phyloP scores from a whole-genome alignment of 1,140 invertebrate species.

The Conus betulinus region DNA sequence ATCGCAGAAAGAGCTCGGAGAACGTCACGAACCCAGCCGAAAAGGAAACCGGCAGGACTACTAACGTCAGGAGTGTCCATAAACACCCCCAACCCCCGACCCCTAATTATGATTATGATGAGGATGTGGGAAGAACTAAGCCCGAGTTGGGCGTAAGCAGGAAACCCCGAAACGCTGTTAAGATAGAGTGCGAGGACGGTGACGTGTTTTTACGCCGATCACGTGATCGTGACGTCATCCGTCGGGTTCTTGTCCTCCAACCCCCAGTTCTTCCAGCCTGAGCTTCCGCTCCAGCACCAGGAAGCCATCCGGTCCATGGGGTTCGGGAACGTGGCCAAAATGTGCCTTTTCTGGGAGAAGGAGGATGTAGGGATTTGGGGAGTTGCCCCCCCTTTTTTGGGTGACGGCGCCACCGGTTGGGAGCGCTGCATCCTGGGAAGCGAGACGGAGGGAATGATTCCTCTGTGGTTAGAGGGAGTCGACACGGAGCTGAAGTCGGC shows the following conservation, averaged over 20 bases:
- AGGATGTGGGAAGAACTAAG: too few species aligned
- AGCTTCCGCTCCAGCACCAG: neutral
- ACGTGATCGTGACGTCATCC: constrained; percentile 36
- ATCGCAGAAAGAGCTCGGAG: too few species aligned
- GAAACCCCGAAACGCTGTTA: neutral
- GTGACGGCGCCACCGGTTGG: neutral
- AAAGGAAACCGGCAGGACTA: too few species aligned
- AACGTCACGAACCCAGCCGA: too few species aligned
- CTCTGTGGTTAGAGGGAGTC: constrained; percentile 3
- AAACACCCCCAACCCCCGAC: too few species aligned
- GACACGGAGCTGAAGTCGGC: constrained; percentile 8
- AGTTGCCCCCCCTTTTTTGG: neutral
- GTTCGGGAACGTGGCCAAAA: constrained; percentile 33
- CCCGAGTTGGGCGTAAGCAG: too few species aligned
- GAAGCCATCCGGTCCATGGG: constrained; percentile 16
- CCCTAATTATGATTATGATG: too few species aligned
- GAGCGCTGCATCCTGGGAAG: constrained; percentile 8
- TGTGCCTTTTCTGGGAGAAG: constrained; percentile 13
- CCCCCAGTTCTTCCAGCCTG: constrained; percentile 8
- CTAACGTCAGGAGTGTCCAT: too few species aligned
- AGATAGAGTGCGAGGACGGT: constrained; percentile 29
- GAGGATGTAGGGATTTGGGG: neutral
- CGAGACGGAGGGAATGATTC: neutral
- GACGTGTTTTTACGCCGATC: constrained; percentile 27
- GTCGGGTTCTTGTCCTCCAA: constrained; percentile 18